Percentiles rank a stretch among this genome's conserved stretches.
phyloP scores from a whole-genome alignment of 2,888 invertebrate species.

The Phasia obesa region DNA sequence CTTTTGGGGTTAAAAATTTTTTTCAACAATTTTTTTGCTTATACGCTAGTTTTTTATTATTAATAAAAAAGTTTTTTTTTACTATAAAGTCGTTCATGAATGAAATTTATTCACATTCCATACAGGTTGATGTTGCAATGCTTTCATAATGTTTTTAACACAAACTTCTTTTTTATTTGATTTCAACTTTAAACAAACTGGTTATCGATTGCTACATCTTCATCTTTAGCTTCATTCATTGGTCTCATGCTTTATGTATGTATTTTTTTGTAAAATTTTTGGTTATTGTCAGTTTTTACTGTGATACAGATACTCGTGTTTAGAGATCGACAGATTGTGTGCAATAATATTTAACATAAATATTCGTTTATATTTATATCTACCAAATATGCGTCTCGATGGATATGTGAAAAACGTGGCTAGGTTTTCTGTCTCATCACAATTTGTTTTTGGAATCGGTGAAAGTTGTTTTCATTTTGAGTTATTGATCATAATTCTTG shows the following conservation, averaged over 20 bases:
- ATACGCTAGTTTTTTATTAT: no score
- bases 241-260: constrained; percentile 19
- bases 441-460: constrained; percentile 5
- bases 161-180: not conserved
- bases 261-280: constrained; percentile 12
- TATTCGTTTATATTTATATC: not conserved
- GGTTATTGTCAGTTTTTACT: constrained; percentile 4
- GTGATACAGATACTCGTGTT: not conserved
- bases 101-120: constrained; percentile 36
- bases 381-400: not conserved
- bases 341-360: not conserved
- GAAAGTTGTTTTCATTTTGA: constrained; percentile 58
- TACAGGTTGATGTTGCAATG: constrained; percentile 40
- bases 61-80: constrained; percentile 16
- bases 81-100: constrained; percentile 26
- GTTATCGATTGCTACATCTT: constrained; percentile 22
- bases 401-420: not conserved
- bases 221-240: constrained; percentile 21
- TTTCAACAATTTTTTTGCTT: no score
- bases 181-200: constrained; percentile 29
- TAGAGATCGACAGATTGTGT: not conserved
- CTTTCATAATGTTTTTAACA: constrained; percentile 11
- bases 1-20: no score
- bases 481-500: constrained; percentile 31
- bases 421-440: not conserved